Percentiles rank a stretch among this genome's conserved stretches.
Evolutionary conservation across 2,113 vertebrate species (phyloP).

Genomic region (Elaphurus davidianus): DNA sequence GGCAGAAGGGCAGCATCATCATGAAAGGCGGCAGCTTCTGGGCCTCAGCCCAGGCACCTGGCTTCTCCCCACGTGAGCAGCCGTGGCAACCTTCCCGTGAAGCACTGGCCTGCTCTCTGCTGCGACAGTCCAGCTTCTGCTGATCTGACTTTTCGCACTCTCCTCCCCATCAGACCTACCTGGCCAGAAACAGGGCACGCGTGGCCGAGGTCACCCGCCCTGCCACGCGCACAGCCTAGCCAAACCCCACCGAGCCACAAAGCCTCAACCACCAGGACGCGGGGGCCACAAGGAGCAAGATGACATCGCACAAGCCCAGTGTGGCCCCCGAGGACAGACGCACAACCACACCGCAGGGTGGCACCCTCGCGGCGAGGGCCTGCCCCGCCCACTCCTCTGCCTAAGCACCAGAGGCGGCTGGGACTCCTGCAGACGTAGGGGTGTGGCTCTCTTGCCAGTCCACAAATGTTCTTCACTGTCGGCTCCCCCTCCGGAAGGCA

Average conservation of each 20-base stretch:
- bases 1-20: not conserved
- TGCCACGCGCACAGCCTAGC: not conserved
- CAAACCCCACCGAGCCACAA: not conserved
- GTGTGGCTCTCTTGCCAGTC: not conserved
- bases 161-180: not conserved
- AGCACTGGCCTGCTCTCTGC: not conserved
- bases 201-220: not conserved
- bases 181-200: not conserved
- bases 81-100: not conserved
- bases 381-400: not conserved
- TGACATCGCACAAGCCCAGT: not conserved
- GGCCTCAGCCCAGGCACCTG: not conserved
- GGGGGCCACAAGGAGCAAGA: not conserved
- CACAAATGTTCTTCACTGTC: not conserved
- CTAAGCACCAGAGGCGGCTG: not conserved
- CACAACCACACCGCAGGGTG: not conserved
- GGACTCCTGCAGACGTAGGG: not conserved
- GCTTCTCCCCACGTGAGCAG: not conserved
- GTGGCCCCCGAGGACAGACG: not conserved
- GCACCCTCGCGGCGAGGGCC: not conserved
- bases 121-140: not conserved
- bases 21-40: not conserved
- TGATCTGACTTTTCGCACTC: not conserved
- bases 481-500: not conserved
- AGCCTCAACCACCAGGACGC: not conserved